phyloP scores from a whole-genome alignment of 2,888 invertebrate species.

The Ochropleura plecta region DNA sequence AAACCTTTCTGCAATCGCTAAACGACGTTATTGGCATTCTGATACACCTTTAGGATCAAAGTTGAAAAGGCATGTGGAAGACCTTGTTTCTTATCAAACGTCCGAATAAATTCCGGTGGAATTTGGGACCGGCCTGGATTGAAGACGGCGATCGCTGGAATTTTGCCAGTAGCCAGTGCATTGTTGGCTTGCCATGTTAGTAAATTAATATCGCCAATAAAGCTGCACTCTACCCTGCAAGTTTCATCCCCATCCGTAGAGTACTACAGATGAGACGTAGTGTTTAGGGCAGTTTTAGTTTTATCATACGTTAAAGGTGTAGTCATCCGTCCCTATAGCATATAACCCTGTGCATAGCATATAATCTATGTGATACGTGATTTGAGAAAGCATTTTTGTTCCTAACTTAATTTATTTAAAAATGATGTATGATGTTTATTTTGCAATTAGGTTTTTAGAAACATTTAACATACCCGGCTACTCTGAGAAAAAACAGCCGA shows the following conservation, averaged over 20 bases:
- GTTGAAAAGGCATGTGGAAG: slow-evolving; percentile 64
- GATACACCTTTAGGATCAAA: slow-evolving; percentile 63
- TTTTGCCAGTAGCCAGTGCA: slow-evolving; percentile 83
- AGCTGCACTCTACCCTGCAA: slow-evolving; percentile 75
- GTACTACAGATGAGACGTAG: slow-evolving; percentile 17
- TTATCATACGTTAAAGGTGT: neutral
- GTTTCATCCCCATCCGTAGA: slow-evolving; percentile 63
- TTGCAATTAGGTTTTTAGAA: no score
- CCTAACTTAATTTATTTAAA: slow-evolving; percentile 1
- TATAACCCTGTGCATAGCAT: neutral
- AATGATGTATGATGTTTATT: neutral
- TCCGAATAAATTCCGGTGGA: slow-evolving; percentile 75
- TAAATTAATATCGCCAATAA: slow-evolving; percentile 86
- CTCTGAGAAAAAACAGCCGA: no score
- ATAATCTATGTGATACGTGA: neutral
- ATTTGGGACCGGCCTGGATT: slow-evolving; percentile 69
- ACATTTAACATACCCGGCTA: no score
- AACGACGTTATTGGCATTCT: slow-evolving; percentile 60
- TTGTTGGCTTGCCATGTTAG: slow-evolving; percentile 82
- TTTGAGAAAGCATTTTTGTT: slow-evolving; percentile 1
- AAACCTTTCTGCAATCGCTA: slow-evolving; percentile 29
- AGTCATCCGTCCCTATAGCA: neutral
- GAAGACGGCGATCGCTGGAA: slow-evolving; percentile 77
- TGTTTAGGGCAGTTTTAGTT: slow-evolving; percentile 14
- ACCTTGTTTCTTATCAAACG: slow-evolving; percentile 77